Evolutionary conservation across 2,888 invertebrate species (phyloP).

Genomic region (Pheosia gnoma): DNA sequence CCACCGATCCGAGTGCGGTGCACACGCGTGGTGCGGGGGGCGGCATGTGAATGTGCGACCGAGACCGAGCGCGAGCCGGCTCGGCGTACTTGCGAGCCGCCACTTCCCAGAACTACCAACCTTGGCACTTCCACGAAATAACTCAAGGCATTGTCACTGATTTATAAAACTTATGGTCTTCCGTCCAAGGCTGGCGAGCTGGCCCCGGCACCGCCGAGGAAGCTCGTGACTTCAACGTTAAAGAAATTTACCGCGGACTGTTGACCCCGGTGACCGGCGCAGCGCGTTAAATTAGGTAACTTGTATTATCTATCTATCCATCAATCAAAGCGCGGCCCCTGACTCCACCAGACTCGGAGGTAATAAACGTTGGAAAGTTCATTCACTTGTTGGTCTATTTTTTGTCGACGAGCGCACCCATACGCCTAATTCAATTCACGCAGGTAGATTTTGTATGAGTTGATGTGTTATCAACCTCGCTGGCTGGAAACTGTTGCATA

Average conservation of each 20-base stretch:
- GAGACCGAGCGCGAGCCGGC: conserved; percentile 46
- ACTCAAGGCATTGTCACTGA: conserved; percentile 81
- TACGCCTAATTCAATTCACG: conserved; percentile 21
- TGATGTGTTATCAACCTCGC: conserved; percentile 19
- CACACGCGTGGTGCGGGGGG: conserved; percentile 46
- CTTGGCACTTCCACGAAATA: conserved; percentile 79
- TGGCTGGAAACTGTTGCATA: conserved; percentile 13
- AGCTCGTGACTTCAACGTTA: conserved; percentile 46
- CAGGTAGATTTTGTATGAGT: conserved; percentile 32
- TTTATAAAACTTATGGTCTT: conserved; percentile 78
- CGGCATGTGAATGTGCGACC: conserved; percentile 43
- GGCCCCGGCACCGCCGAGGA: conserved; percentile 40
- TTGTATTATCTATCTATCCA: conserved; percentile 54
- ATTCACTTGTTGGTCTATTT: conserved; percentile 71
- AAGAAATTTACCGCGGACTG: conserved; percentile 42
- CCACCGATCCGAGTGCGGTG: conserved; percentile 43
- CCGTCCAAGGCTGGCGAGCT: conserved; percentile 61
- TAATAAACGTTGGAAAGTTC: conserved; percentile 64
- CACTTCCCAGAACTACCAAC: conserved; percentile 78
- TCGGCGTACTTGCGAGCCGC: conserved; percentile 54
- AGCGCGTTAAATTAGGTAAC: conserved; percentile 52
- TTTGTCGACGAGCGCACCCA: conserved; percentile 44
- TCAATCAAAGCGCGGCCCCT: conserved; percentile 59
- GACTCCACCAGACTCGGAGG: conserved; percentile 46
- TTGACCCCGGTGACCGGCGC: conserved; percentile 57